phyloP scores from a whole-genome alignment of 2,888 invertebrate genomes.

The Trichacis sp. region DNA sequence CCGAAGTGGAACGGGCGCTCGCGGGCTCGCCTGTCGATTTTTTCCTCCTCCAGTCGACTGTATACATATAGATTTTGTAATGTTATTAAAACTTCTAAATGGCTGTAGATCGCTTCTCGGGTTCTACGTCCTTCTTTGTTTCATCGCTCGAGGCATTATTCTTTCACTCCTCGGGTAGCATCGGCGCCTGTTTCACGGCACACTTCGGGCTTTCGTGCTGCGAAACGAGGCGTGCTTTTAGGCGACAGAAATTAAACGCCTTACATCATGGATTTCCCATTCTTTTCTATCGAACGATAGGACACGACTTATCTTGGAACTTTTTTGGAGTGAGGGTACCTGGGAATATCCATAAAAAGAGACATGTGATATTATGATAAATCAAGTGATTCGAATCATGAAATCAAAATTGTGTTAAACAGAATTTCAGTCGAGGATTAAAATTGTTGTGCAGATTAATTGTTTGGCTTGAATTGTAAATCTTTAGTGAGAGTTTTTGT shows the following conservation, averaged over 20 bases:
- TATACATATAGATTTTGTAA: slow-evolving; percentile 62
- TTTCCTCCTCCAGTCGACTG: slow-evolving; percentile 45
- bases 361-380: too few species aligned
- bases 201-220: slow-evolving; percentile 30
- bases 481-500: too few species aligned
- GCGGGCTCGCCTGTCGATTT: slow-evolving; percentile 62
- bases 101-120: slow-evolving; percentile 61
- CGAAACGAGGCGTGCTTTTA: slow-evolving; percentile 34
- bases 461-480: too few species aligned
- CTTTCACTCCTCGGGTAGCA: slow-evolving; percentile 40
- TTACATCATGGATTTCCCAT: slow-evolving; percentile 13
- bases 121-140: slow-evolving; percentile 48
- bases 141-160: slow-evolving; percentile 55
- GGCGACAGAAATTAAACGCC: slow-evolving; percentile 27
- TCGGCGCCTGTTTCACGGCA: slow-evolving; percentile 46
- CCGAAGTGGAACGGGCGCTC: slow-evolving; percentile 50
- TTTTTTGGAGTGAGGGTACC: too few species aligned
- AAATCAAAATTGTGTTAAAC: too few species aligned
- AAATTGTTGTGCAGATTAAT: too few species aligned
- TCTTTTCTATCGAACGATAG: background rate
- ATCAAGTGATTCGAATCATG: too few species aligned
- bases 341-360: too few species aligned
- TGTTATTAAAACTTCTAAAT: slow-evolving; percentile 69
- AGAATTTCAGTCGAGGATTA: too few species aligned
- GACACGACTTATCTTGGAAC: too few species aligned